Evolutionary conservation across 2,797 vertebrate species (phyloP), one percentile per base, ranked within the genome.

Genomic region (Falco berigora): DNA sequence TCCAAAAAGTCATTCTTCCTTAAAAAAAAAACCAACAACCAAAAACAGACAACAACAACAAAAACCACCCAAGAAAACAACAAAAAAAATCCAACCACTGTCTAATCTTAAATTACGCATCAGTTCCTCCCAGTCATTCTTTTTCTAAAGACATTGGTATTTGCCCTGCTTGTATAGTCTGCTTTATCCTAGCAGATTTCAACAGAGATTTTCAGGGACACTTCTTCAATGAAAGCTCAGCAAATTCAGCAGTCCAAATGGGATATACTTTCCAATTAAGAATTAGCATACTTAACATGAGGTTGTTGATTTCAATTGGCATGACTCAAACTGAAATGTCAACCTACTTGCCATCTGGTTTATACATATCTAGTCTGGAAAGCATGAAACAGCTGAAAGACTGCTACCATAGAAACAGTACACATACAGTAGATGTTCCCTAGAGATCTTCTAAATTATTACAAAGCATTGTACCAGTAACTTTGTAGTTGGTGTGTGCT

Each of bases 321-420:
- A 91, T 82, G 72, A 96, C 91, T 97, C 95, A 96, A 94, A 96
- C 85, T 88, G 93, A 98, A 97, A 98, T 94, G 86, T 96, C 97
- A 97, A 94, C 94, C 83, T 85, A 94, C 91, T 96, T 97, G 91
- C 90, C 96, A 95, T 94, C 83, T 89, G 94, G 55, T 91, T 95
- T 84, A 36, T 87, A 80, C 52, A 62, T 74, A 90, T 63, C 92
- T 69, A 92, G 87, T 59, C 68, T 61, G 88, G 79, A 94, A 96
- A 96, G 63, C 55, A 36, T 53, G 38, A 83, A 96, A 88, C 30
- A 88, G 63, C 61, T 27, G 34, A 94, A 84, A 84, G 80, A 77
- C 52, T 86, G 84, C 86, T 94, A 8, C 93, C 66, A 61, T 95
- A 83, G 89, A 95, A 97, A 95, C 69, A 44, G 63, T 53, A 89